Conservation (phyloP, 2,797 vertebrate species). For the Hephaestus fuliginosus region DNA sequence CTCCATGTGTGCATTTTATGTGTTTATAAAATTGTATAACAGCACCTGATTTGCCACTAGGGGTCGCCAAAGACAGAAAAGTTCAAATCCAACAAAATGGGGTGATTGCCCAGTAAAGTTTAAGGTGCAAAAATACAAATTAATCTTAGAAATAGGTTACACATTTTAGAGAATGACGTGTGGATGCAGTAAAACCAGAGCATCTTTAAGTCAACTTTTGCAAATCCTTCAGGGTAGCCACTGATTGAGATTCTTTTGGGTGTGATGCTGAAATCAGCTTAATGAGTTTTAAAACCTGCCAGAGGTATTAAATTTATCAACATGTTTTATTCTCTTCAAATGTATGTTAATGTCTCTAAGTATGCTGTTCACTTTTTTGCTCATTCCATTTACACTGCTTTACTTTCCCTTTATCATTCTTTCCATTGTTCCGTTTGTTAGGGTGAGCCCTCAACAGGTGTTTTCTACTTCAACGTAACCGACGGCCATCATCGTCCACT, state of each 20-base stretch:
- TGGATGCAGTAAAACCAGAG: neutral
- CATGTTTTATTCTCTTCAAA: neutral
- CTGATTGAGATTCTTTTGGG: neutral
- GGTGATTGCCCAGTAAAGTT: neutral
- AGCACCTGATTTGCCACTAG: neutral
- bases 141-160: neutral
- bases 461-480: constrained; percentile 93
- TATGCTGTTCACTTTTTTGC: neutral
- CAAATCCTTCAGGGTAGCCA: neutral
- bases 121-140: neutral
- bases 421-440: constrained; percentile 50
- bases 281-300: neutral
- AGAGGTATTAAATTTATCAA: neutral
- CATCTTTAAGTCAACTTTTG: neutral
- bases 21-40: neutral
- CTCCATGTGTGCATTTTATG: neutral
- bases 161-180: neutral
- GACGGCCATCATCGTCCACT: constrained; percentile 92
- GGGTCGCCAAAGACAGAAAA: neutral
- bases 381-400: neutral
- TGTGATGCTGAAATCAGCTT: neutral
- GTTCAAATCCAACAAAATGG: neutral
- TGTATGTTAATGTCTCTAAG: neutral
- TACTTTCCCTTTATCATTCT: neutral
- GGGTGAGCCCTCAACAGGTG: constrained; percentile 88